Conservation (phyloP, 2,888 invertebrate species). For the Bembecia ichneumoniformis region DNA sequence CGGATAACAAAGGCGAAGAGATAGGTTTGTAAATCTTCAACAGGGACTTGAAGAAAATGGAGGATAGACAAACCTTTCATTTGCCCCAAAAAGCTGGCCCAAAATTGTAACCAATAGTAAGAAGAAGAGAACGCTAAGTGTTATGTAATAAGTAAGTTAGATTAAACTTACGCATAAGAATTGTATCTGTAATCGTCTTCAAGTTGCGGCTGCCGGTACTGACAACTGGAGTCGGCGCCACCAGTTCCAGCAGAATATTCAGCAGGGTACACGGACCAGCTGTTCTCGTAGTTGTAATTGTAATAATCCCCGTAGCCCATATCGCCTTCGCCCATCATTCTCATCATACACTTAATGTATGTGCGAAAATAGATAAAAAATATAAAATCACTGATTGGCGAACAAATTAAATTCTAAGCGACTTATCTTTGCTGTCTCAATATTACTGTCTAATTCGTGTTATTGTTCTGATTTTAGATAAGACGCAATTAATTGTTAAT, state of each 20-base stretch:
- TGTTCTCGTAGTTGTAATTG: conserved; percentile 72
- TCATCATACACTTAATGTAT: conserved; percentile 28
- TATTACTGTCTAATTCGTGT: conserved; percentile 27
- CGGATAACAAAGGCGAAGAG: too few species aligned
- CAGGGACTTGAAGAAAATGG: too few species aligned
- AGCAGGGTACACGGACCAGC: conserved; percentile 80
- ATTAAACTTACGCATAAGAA: conserved; percentile 72
- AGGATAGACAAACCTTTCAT: too few species aligned
- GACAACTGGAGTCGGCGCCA: conserved; percentile 54
- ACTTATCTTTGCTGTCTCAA: conserved; percentile 16
- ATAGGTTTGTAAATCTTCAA: too few species aligned
- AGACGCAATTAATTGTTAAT: neutral
- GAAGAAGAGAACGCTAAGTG: too few species aligned
- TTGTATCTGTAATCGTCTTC: conserved; percentile 80
- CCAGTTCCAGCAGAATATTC: conserved; percentile 58
- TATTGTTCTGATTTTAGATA: conserved; percentile 1
- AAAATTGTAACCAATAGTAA: too few species aligned
- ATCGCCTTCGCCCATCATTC: conserved; percentile 71
- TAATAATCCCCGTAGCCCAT: conserved; percentile 72
- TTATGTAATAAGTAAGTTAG: too few species aligned
- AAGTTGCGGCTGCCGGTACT: conserved; percentile 44
- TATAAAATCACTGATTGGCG: conserved; percentile 11
- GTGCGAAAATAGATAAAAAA: neutral
- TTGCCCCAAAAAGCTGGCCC: too few species aligned
- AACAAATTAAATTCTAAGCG: neutral